Evolutionary conservation across 2,113 vertebrate species (phyloP).

Genomic region (Xenopus borealis): DNA sequence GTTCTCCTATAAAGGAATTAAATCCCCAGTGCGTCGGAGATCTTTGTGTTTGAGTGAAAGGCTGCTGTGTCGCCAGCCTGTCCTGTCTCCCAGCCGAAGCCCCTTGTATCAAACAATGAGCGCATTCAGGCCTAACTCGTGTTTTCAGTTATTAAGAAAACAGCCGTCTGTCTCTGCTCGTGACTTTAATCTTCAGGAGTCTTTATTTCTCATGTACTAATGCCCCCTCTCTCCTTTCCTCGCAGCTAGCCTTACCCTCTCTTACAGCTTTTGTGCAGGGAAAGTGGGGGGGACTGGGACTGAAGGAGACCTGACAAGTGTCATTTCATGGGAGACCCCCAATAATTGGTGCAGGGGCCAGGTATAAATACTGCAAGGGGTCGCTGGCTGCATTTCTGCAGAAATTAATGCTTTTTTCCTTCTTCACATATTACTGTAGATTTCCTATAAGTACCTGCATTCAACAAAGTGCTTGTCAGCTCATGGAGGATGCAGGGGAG

Average conservation of each 20-base stretch:
- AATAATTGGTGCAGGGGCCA: no score
- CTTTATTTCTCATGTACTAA: conserved; percentile 66
- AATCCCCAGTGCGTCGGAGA: conserved; percentile 42
- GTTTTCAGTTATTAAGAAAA: conserved; percentile 81
- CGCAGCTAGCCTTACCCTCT: conserved; percentile 49
- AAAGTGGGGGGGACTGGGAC: conserved; percentile 50
- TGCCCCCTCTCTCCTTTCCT: conserved; percentile 54
- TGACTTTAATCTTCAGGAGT: conserved; percentile 78
- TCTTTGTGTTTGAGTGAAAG: conserved; percentile 67
- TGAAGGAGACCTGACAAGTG: conserved; percentile 9
- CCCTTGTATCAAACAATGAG: conserved; percentile 69
- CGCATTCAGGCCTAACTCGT: conserved; percentile 76
- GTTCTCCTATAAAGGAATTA: not conserved
- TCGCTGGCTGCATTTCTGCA: no score
- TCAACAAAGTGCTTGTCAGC: no score
- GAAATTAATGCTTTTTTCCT: no score
- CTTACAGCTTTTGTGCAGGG: conserved; percentile 68
- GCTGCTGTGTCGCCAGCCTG: conserved; percentile 71
- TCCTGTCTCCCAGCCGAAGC: conserved; percentile 64
- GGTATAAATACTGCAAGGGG: no score
- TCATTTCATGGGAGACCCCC: not conserved
- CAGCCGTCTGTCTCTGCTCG: conserved; percentile 76
- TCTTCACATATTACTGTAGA: no score
- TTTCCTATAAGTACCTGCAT: no score
- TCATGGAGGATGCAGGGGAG: no score